Evolutionary conservation across 2,888 invertebrate genomes (phyloP), one percentile per base, ranked within the genome.

Genomic region (Ceriagrion tenellum): DNA sequence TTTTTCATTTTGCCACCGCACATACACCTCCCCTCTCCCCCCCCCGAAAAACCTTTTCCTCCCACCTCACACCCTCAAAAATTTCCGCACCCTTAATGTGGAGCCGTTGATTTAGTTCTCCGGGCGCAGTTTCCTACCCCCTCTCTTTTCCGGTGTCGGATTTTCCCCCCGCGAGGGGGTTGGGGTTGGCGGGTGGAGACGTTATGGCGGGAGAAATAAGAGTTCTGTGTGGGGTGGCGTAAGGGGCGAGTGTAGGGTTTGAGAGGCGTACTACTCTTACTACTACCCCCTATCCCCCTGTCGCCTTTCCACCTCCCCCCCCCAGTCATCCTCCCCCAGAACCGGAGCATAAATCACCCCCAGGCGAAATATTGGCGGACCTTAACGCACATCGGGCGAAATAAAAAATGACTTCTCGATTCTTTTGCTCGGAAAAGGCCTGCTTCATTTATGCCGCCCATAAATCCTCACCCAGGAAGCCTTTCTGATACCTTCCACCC

Each of bases 331-430:
- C 30, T 0, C 56, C 90, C 23, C 35, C 59, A 40, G 20, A 59
- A 35, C 10, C 47, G 20, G 23, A 69, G 40, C 91, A 91, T 91
- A 91, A 40, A 91, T 91, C 91, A 69, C 91, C 40, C 55, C 88
- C 55, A 55, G 89, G 89, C 91, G 91, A 91, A 91, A 91, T 91
- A 91, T 91, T 91, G 91, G 91, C 91, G 91, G 63, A 69, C 91
- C 91, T 59, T 91, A 89, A 89, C 89, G 89, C 59, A 40, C 91
- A 91, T 63, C 91, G 63, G 40, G 59, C 63, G 91, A 91, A 69
- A 63, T 91, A 91, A 91, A 91, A 91, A 89, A 89, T 89, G 89
- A 89, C 55, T 89, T 89, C 89, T 55, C 89, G 89, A 89, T 89
- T 89, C 89, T 89, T 59, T 89, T 89, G 89, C 89, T 89, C 89